phyloP scores from a whole-genome alignment of 2,797 vertebrate genomes.

The Capromys pilorides region DNA sequence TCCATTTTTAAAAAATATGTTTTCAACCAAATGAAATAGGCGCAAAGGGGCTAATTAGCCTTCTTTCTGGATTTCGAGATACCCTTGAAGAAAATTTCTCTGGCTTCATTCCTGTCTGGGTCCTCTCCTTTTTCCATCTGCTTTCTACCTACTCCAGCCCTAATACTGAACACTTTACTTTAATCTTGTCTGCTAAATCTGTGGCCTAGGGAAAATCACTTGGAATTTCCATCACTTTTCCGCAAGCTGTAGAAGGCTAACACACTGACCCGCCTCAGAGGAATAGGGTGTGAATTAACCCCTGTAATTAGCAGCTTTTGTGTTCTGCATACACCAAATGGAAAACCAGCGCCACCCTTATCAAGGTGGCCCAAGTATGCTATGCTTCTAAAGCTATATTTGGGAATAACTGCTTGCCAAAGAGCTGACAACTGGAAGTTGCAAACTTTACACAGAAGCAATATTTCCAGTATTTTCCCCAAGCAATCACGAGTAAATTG shows the following conservation, averaged over 20 bases:
- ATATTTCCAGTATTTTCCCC: conserved; percentile 84
- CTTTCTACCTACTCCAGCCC: conserved; percentile 6
- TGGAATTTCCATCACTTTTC: conserved; percentile 9
- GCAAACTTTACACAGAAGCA: conserved; percentile 82
- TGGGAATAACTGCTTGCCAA: conserved; percentile 75
- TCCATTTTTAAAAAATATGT: background rate
- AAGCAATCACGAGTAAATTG: conserved; percentile 84
- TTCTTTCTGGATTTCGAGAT: conserved; percentile 52
- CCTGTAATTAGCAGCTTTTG: conserved; percentile 60
- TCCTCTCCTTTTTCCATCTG: background rate
- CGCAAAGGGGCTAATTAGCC: background rate
- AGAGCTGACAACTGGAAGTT: conserved; percentile 74
- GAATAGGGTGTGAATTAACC: conserved; percentile 59
- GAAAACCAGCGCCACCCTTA: conserved; percentile 19
- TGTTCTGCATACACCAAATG: conserved; percentile 8
- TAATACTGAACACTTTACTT: conserved; percentile 34
- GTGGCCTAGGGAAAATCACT: conserved; percentile 53
- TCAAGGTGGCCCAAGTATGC: background rate
- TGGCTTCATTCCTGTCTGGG: background rate
- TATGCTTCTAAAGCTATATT: conserved; percentile 54
- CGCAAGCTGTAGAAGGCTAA: conserved; percentile 35
- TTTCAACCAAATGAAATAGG: background rate
- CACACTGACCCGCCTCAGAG: conserved; percentile 57
- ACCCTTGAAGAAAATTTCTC: background rate
- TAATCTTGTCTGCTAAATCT: conserved; percentile 57